Evolutionary conservation across 2,797 vertebrate species (phyloP).

Genomic region (Poeciliopsis gracilis): DNA sequence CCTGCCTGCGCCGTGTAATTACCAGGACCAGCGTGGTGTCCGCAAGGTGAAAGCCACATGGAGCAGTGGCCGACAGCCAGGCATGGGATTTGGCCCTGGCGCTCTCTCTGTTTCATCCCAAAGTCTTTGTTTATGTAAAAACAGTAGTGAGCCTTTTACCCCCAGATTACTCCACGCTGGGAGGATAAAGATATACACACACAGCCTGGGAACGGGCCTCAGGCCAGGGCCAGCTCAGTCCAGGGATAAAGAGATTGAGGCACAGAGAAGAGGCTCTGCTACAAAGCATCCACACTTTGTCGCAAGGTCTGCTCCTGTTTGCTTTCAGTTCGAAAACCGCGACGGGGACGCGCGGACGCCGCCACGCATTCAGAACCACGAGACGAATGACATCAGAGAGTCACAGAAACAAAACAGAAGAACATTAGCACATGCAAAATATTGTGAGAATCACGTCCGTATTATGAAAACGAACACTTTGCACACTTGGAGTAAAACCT

Average conservation of each 20-base stretch:
- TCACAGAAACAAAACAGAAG: background rate
- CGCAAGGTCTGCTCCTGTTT: conserved; percentile 55
- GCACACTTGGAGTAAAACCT: background rate
- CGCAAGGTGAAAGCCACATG: conserved; percentile 57
- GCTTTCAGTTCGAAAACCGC: conserved; percentile 35
- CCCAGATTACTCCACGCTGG: conserved; percentile 76
- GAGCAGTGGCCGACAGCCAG: conserved; percentile 61
- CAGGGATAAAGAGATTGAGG: conserved; percentile 74
- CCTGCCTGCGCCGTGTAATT: conserved; percentile 71
- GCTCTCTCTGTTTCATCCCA: conserved; percentile 70
- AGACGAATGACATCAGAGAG: background rate
- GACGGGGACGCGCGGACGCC: conserved; percentile 7
- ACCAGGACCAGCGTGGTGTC: conserved; percentile 69
- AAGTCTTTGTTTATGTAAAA: conserved; percentile 83
- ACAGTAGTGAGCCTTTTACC: conserved; percentile 77
- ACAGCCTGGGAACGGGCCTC: conserved; percentile 66
- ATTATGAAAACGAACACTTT: background rate
- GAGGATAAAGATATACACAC: conserved; percentile 73
- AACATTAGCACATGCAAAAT: background rate
- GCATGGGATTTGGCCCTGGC: conserved; percentile 64
- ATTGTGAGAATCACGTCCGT: background rate
- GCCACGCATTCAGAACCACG: conserved; percentile 2
- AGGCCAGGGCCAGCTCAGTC: conserved; percentile 67
- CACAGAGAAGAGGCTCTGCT: conserved; percentile 71
- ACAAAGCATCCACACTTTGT: conserved; percentile 58